phyloP scores from a whole-genome alignment of 2,113 vertebrate genomes.

The Lepidothrix coronata region DNA sequence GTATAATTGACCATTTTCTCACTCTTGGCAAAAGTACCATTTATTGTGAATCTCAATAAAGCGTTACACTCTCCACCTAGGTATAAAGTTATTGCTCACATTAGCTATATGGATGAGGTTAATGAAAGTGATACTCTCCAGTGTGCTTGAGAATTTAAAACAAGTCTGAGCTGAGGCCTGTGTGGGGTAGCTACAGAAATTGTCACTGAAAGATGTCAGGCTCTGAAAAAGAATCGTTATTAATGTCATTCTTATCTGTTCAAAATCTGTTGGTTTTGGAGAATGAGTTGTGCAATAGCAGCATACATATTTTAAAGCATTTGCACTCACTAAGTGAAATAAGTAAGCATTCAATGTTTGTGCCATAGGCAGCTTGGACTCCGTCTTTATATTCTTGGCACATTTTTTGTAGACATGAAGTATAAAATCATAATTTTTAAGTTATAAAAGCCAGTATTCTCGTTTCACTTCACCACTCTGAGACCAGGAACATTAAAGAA shows the following conservation, averaged over 20 bases:
- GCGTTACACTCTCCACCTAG: not conserved
- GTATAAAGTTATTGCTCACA: not conserved
- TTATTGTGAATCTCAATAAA: not conserved
- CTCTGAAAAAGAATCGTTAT: not conserved
- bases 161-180: not conserved
- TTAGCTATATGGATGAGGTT: rapidly evolving
- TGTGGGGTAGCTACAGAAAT: not conserved
- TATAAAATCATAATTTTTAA: not conserved
- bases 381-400: not conserved
- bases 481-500: not conserved
- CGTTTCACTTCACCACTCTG: not conserved
- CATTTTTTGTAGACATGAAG: not conserved
- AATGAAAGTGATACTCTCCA: not conserved
- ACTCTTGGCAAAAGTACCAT: not conserved
- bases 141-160: not conserved
- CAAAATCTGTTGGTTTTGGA: not conserved
- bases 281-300: not conserved
- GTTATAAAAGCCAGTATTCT: not conserved
- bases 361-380: not conserved
- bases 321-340: not conserved
- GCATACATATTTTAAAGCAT: not conserved
- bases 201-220: not conserved
- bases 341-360: not conserved
- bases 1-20: not conserved
- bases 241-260: not conserved